These are phyloP conservation scores for Cyclophora punctaria DNA, from an alignment of 2,888 invertebrate genomes.

Conservation along the genomic window DNA sequence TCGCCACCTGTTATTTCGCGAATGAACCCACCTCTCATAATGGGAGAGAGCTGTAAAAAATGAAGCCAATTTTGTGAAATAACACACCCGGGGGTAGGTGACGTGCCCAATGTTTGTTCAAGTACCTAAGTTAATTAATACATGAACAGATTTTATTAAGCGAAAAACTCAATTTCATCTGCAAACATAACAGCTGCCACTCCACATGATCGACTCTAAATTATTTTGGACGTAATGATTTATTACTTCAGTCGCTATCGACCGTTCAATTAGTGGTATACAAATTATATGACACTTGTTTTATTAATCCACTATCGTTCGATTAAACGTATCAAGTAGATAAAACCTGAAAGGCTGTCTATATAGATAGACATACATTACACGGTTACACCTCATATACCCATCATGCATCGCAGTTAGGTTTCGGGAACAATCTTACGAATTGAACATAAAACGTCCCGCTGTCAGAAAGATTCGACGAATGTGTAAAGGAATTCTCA, in stretches of 20 bases:
- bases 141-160: conserved; percentile 43
- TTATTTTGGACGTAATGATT: conserved; percentile 27
- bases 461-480: conserved; percentile 39
- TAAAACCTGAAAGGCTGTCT: too few relatives aligned
- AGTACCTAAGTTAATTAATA: conserved; percentile 50
- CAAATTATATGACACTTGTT: too few relatives aligned
- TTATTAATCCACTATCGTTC: too few relatives aligned
- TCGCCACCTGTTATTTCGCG: conserved; percentile 14
- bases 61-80: conserved; percentile 31
- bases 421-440: conserved; percentile 37
- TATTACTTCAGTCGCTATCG: conserved; percentile 9
- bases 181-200: conserved; percentile 36
- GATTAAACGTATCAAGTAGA: too few relatives aligned
- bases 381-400: neutral
- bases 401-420: conserved; percentile 33
- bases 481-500: conserved; percentile 38
- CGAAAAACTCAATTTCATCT: conserved; percentile 48
- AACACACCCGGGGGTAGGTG: conserved; percentile 30
- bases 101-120: conserved; percentile 34
- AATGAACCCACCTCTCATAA: conserved; percentile 18
- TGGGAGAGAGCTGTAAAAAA: conserved; percentile 21
- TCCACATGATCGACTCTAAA: conserved; percentile 25
- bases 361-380: too few relatives aligned
- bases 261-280: too few relatives aligned
- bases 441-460: conserved; percentile 48